Base-by-base conservation (phyloP, 2,113 vertebrate genomes). In the Piprites chloris region DNA sequence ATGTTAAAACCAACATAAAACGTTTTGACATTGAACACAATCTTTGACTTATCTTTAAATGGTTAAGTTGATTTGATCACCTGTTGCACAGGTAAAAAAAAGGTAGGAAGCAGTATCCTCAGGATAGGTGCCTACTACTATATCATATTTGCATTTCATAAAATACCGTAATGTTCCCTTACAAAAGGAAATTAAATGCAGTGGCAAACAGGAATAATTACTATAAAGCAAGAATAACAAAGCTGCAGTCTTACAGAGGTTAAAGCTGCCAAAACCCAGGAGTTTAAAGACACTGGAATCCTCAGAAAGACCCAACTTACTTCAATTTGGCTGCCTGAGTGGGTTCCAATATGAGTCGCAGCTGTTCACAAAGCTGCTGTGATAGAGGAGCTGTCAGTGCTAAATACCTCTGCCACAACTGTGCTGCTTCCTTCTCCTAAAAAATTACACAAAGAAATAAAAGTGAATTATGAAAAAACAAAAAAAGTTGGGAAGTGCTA, bases 321-420 rank as follows among this genome's bases (percentile, higher is more conserved):
- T 98, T 99, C 81, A 99, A 66, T 62, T 99, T 99, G 90, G 99
- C 98, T 5, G 99, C 99, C 96, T 99, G 99, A 9, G 99, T 99
- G 47, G 99, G 99, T 92, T 99, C 99, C 94, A 99, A 83, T 58
- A 99, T 98, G 93, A 99, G 99, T 12, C 99, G 98, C 6, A 99
- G 99, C 97, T 99, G 99, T 74, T 99, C 99, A 91, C 99, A 99
- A 47, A 99, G 97, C 95, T 99, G 99, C 95, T 99, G 99, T 59
- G 99, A 99, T 3, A 99, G 98, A n/a, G 98, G 97, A 5, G 98
- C 98, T 5, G 99, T 99, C 96, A 99, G 97, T 8, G 96, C 96
- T 91, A 99, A 98, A 92, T 99, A 99, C 89, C 98, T 98, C 83
- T 99, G 99, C 99, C 99, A 99, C 98, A 99, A 97, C 87, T 98